Percentiles rank a stretch among this genome's conserved stretches.
Evolutionary conservation across 1,140 invertebrate genomes (phyloP).

Genomic region (Leptinotarsa defecta): DNA sequence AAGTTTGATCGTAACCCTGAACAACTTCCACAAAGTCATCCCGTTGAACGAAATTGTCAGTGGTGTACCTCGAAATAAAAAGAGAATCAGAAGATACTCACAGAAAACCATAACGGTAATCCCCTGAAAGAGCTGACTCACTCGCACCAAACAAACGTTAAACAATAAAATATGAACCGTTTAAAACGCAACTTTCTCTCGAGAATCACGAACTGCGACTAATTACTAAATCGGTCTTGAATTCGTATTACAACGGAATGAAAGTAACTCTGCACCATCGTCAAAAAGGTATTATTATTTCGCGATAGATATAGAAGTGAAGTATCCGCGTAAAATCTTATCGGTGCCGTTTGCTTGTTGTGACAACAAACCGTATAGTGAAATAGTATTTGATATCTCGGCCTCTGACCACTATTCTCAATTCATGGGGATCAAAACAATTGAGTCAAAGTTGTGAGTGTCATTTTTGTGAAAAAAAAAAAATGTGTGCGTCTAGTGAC

Average conservation of each 20-base stretch:
- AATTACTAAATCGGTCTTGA: constrained; percentile 5
- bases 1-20: neutral
- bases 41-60: no score
- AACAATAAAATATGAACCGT: constrained; percentile 1
- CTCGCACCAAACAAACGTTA: neutral
- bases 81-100: neutral
- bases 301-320: neutral
- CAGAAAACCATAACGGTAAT: constrained; percentile 4
- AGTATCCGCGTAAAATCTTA: neutral
- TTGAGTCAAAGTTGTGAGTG: no score
- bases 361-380: neutral
- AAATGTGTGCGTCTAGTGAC: no score
- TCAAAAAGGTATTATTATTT: neutral
- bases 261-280: constrained; percentile 6
- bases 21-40: no score
- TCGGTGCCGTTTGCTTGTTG: neutral
- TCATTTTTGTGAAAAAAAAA: no score
- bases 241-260: constrained; percentile 2
- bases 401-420: neutral
- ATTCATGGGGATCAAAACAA: no score
- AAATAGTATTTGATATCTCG: neutral
- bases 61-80: neutral
- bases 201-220: constrained; percentile 20
- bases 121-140: constrained; percentile 2
- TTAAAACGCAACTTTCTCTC: constrained; percentile 14